Evolutionary conservation across 2,113 vertebrate genomes (phyloP).

Genomic region (Nipponia nippon): DNA sequence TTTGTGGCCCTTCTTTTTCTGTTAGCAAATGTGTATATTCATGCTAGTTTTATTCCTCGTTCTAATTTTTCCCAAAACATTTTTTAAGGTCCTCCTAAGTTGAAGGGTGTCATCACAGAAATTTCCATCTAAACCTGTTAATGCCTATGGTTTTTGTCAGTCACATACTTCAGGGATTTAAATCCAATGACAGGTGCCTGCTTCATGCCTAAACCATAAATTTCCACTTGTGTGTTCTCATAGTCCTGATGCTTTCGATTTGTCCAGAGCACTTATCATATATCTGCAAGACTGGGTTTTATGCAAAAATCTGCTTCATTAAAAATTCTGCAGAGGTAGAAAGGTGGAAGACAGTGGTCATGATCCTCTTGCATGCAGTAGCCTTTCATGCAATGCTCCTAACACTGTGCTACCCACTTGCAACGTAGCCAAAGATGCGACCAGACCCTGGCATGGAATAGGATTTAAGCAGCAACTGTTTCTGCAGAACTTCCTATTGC

Average conservation of each 20-base stretch:
- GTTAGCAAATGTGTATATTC: background rate
- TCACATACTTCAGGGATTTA: background rate
- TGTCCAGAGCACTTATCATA: background rate
- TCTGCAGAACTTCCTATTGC: background rate
- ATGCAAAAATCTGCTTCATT: background rate
- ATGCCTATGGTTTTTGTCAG: background rate
- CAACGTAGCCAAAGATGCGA: fast-evolving
- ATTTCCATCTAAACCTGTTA: background rate
- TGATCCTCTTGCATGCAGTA: background rate
- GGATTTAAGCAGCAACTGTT: background rate
- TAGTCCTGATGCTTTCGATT: background rate
- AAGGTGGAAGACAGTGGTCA: background rate
- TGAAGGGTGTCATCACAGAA: background rate
- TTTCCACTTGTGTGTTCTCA: background rate
- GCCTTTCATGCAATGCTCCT: background rate
- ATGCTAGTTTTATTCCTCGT: background rate
- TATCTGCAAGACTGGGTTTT: background rate
- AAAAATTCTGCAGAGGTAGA: background rate
- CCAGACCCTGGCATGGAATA: background rate
- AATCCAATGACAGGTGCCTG: background rate
- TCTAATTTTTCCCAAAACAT: background rate
- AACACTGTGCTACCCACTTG: background rate
- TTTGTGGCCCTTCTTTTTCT: background rate
- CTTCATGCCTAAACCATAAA: background rate
- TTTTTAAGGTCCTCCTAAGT: background rate